A percentile compares a stretch with the other conserved stretches of the same genome.
These are phyloP conservation scores for Vanessa tameamea DNA, from an alignment of 1,140 invertebrate genomes.

Conservation along the genomic window DNA sequence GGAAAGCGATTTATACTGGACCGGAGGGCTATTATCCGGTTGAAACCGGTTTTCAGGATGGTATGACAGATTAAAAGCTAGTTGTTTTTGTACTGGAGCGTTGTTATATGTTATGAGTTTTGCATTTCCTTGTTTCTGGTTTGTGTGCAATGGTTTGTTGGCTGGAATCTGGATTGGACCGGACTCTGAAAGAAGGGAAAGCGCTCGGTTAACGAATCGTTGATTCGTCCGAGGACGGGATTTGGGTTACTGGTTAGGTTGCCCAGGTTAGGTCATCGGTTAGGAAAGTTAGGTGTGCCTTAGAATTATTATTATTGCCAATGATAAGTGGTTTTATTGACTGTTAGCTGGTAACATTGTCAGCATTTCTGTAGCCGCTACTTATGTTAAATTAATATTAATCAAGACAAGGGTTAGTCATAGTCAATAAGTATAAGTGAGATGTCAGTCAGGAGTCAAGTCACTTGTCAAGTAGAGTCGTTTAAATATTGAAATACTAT, in stretches of 20 bases:
- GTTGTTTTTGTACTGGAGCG: constrained; percentile 12
- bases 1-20: constrained; percentile 32
- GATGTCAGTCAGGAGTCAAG: constrained; percentile 65
- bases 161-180: constrained; percentile 42
- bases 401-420: constrained; percentile 23
- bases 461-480: constrained; percentile 54
- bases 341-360: background rate
- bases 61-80: constrained; percentile 12
- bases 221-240: constrained; percentile 46
- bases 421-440: constrained; percentile 55
- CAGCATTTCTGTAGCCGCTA: background rate
- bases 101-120: constrained; percentile 23
- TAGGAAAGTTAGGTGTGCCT: constrained; percentile 6
- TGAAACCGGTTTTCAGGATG: background rate
- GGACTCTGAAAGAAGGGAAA: constrained; percentile 65
- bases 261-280: background rate
- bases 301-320: background rate
- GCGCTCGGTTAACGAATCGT: constrained; percentile 57
- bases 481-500: constrained; percentile 54
- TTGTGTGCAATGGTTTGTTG: constrained; percentile 29
- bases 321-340: background rate
- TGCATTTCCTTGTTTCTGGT: constrained; percentile 13
- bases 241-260: constrained; percentile 15
- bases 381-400: constrained; percentile 5
- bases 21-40: constrained; percentile 1